phyloP scores from a whole-genome alignment of 2,113 vertebrate genomes.

The Australoheros scitulus region DNA sequence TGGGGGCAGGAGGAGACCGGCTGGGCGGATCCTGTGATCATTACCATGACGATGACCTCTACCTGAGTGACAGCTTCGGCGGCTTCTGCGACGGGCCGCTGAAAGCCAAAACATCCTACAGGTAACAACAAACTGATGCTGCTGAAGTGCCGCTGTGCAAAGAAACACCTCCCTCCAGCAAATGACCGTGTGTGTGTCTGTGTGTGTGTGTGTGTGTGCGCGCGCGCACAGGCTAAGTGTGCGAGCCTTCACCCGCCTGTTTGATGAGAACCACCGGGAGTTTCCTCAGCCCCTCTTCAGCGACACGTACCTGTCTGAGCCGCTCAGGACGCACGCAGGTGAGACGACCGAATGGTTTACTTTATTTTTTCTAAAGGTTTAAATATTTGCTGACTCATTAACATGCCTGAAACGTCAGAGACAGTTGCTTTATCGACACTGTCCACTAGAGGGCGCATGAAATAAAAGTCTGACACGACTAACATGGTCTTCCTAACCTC shows the following conservation, averaged over 20 bases:
- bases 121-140: conserved; percentile 32
- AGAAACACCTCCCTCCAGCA: neutral
- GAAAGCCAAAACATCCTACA: conserved; percentile 68
- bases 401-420: neutral
- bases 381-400: neutral
- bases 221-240: conserved; percentile 56
- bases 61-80: conserved; percentile 61
- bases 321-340: conserved; percentile 67
- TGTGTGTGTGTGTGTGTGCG: neutral
- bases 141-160: neutral
- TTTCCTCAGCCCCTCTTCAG: conserved; percentile 61
- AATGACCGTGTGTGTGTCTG: neutral
- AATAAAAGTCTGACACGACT: neutral
- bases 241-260: conserved; percentile 69
- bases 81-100: conserved; percentile 72
- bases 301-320: conserved; percentile 64
- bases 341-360: neutral
- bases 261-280: conserved; percentile 59
- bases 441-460: neutral
- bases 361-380: neutral
- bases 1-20: conserved; percentile 67
- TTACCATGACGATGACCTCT: conserved; percentile 61
- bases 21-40: conserved; percentile 69
- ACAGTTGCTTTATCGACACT: neutral
- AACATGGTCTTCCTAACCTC: no score